Conservation (phyloP, 2,113 vertebrate genomes). For the Cyprinodon variegatus region DNA sequence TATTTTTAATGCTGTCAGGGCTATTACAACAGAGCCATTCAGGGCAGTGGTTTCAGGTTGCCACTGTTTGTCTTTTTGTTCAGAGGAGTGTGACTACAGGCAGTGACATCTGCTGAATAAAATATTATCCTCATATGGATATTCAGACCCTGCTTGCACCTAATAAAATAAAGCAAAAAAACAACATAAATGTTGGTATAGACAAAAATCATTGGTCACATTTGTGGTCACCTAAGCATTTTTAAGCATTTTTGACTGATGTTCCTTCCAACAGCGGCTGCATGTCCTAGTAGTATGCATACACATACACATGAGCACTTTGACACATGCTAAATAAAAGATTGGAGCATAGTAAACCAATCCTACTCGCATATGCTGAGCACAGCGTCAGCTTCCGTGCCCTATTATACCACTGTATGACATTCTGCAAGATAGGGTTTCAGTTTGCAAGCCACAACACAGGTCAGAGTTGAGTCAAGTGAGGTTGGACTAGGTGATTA, state of each 20-base stretch:
- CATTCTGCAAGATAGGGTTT: slow-evolving; percentile 68
- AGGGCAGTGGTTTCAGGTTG: slow-evolving; percentile 63
- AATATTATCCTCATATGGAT: slow-evolving; percentile 62
- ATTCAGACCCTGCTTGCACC: slow-evolving; percentile 14
- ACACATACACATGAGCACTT: slow-evolving; percentile 49
- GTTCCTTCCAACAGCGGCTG: slow-evolving; percentile 33
- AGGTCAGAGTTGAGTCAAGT: slow-evolving; percentile 19
- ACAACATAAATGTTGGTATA: slow-evolving; percentile 4
- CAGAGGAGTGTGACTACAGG: slow-evolving; percentile 68
- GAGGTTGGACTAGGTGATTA: background rate
- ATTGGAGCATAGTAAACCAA: slow-evolving; percentile 73
- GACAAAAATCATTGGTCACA: slow-evolving; percentile 53
- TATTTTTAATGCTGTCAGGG: slow-evolving; percentile 77
- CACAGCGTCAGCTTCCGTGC: slow-evolving; percentile 55
- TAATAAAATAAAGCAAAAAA: slow-evolving; percentile 7
- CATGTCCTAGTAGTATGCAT: slow-evolving; percentile 24
- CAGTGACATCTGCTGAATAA: slow-evolving; percentile 72
- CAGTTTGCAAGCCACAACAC: slow-evolving; percentile 66
- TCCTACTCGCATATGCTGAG: slow-evolving; percentile 74
- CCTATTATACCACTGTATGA: slow-evolving; percentile 70
- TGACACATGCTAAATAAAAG: slow-evolving; percentile 77
- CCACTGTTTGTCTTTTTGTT: slow-evolving; percentile 64
- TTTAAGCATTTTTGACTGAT: slow-evolving; percentile 51
- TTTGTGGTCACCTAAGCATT: slow-evolving; percentile 33
- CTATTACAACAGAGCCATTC: slow-evolving; percentile 73